phyloP scores from a whole-genome alignment of 2,797 vertebrate genomes.

The Cephalopachus bancanus region DNA sequence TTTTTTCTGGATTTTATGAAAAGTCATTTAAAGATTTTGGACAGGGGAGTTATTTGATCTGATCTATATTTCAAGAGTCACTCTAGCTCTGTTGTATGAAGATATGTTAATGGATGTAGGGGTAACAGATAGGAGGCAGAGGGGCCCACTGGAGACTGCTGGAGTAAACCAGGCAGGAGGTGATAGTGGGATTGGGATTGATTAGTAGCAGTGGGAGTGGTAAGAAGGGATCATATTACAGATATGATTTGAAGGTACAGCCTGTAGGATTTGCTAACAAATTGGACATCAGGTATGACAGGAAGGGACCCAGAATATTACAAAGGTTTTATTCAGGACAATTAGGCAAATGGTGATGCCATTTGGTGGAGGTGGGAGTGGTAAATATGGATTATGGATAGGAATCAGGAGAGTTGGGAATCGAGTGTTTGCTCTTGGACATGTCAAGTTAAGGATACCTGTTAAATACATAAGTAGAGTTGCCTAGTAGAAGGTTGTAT shows the following conservation, averaged over 20 bases:
- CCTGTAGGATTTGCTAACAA: not conserved
- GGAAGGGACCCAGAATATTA: not conserved
- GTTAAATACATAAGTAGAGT: not conserved
- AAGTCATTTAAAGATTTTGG: not conserved
- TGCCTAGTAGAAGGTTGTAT: not conserved
- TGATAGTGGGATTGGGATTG: not conserved
- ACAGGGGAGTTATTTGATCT: not conserved
- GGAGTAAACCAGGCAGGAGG: not conserved
- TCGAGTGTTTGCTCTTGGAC: not conserved
- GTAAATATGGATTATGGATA: no score
- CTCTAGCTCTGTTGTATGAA: not conserved
- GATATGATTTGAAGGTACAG: not conserved
- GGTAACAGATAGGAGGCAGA: not conserved
- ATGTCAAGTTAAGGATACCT: not conserved
- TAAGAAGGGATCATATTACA: not conserved
- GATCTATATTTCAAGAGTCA: not conserved
- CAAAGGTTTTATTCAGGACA: slow-evolving; percentile 28
- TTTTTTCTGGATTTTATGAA: slow-evolving; percentile 2
- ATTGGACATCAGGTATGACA: not conserved
- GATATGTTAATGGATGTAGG: not conserved
- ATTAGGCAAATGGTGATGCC: not conserved
- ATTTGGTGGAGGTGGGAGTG: not conserved
- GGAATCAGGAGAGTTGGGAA: not conserved
- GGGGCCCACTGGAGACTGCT: not conserved
- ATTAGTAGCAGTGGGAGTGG: not conserved